Conservation (phyloP, 23 tunicate genomes). For the Phallusia fumigata region DNA sequence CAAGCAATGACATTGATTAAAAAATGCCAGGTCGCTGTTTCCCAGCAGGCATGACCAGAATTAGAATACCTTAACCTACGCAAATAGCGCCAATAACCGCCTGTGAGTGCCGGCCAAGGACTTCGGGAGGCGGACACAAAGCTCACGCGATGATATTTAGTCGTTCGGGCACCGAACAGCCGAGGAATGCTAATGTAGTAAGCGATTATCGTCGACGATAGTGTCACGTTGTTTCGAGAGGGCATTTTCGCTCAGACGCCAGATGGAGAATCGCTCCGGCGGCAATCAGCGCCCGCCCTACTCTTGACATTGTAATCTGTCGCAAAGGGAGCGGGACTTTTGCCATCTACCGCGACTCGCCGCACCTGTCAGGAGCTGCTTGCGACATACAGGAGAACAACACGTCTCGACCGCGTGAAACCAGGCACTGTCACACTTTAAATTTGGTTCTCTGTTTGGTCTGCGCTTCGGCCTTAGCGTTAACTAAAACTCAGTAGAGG, state of each 20-base stretch:
- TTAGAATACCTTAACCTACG: not conserved
- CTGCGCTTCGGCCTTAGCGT: no score
- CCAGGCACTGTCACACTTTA: no score
- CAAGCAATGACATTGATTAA: constrained; percentile 9
- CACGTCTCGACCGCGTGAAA: no score
- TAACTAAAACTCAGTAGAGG: no score
- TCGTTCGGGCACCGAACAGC: not conserved
- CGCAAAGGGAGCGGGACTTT: not conserved
- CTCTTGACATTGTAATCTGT: not conserved
- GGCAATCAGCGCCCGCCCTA: no score
- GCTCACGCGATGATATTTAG: not conserved
- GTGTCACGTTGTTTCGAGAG: constrained; percentile 12
- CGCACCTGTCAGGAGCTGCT: no score
- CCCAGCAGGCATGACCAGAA: not conserved
- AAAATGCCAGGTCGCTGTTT: not conserved
- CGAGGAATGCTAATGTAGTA: not conserved
- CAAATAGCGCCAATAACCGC: not conserved
- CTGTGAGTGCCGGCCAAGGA: no score
- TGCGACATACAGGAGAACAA: no score
- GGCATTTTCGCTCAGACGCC: not conserved
- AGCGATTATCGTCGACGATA: not conserved
- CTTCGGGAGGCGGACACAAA: no score
- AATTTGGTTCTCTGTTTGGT: no score
- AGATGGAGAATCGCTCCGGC: no score
- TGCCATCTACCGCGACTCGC: no score